A percentile compares a stretch with the other conserved stretches of the same genome.
phyloP scores from a whole-genome alignment of 2,888 invertebrate genomes.

The Tachina grossa region DNA sequence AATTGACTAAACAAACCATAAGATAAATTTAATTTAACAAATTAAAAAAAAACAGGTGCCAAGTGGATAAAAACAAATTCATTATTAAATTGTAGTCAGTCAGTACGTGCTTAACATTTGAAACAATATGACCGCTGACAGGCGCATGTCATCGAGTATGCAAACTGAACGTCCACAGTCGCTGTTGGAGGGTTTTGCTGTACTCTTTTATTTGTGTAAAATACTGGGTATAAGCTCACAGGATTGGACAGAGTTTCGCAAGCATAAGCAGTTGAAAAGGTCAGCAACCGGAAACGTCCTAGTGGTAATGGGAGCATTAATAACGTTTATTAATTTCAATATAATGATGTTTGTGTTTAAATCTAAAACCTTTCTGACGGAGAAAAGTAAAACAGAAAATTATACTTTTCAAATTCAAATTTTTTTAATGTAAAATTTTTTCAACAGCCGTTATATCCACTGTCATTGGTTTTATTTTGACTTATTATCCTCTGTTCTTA shows the following conservation, averaged over 20 bases:
- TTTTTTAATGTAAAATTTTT: background rate
- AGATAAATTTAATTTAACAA: background rate
- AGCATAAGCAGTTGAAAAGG: slow-evolving; percentile 76
- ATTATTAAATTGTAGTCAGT: too few species aligned
- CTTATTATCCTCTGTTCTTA: slow-evolving; percentile 80
- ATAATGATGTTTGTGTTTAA: slow-evolving; percentile 76
- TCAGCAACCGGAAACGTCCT: slow-evolving; percentile 78
- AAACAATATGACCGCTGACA: slow-evolving; percentile 28
- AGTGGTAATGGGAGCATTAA: slow-evolving; percentile 73
- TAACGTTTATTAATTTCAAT: slow-evolving; percentile 78
- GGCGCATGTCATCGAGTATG: background rate
- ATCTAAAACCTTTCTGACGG: slow-evolving; percentile 74
- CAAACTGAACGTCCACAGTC: slow-evolving; percentile 66
- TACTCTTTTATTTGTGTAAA: slow-evolving; percentile 80
- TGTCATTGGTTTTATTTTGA: slow-evolving; percentile 80
- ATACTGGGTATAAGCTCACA: slow-evolving; percentile 80
- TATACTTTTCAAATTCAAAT: background rate
- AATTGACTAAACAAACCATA: slow-evolving; percentile 16
- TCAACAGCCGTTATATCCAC: slow-evolving; percentile 78
- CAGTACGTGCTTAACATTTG: background rate
- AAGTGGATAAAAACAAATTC: background rate
- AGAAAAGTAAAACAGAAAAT: slow-evolving; percentile 76
- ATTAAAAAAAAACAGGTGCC: background rate
- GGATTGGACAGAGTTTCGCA: slow-evolving; percentile 76
- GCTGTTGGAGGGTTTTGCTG: slow-evolving; percentile 77